Conservation (phyloP, 37 sponge, comb jelly and placozoan genomes). For the Petrosia ficiformis region DNA sequence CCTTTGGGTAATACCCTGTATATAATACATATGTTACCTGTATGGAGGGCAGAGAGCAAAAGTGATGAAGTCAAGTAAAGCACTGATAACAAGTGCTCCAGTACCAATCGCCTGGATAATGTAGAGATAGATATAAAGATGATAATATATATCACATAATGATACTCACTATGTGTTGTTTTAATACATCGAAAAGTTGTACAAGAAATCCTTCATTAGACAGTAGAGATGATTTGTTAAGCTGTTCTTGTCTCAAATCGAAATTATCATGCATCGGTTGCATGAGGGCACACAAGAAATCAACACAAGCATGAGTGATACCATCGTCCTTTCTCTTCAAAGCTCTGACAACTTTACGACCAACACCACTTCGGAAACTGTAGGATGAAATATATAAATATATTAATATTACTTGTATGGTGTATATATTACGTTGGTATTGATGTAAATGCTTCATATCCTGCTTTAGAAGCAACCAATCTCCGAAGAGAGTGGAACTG, state of each 20-base stretch:
- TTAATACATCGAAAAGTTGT: conserved; percentile 71
- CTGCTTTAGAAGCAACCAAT: conserved; percentile 96
- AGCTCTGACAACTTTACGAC: conserved; percentile 84
- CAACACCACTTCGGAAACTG: conserved; percentile 70
- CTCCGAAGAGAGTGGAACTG: conserved; percentile 97
- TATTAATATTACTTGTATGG: not conserved
- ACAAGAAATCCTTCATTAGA: conserved; percentile 85
- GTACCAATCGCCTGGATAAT: conserved; percentile 49
- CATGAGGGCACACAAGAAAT: conserved; percentile 96
- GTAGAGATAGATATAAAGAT: not conserved
- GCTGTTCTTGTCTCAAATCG: conserved; percentile 89
- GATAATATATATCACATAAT: not conserved
- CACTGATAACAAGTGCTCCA: conserved; percentile 95
- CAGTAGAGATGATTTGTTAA: conserved; percentile 96
- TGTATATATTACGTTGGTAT: conserved; percentile 71
- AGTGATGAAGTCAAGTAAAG: conserved; percentile 96
- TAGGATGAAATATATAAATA: not conserved
- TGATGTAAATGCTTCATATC: conserved; percentile 88
- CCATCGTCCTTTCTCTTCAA: conserved; percentile 91
- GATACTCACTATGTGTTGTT: conserved; percentile 64
- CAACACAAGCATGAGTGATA: conserved; percentile 88
- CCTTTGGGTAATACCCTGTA: not conserved
- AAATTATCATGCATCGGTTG: conserved; percentile 99
- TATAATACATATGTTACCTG: conserved; percentile 42
- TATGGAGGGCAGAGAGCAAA: conserved; percentile 99